A percentile compares a stretch with the other conserved stretches of the same genome.
Evolutionary conservation across 2,888 invertebrate genomes (phyloP).

Genomic region (Plemyria rubiginata): DNA sequence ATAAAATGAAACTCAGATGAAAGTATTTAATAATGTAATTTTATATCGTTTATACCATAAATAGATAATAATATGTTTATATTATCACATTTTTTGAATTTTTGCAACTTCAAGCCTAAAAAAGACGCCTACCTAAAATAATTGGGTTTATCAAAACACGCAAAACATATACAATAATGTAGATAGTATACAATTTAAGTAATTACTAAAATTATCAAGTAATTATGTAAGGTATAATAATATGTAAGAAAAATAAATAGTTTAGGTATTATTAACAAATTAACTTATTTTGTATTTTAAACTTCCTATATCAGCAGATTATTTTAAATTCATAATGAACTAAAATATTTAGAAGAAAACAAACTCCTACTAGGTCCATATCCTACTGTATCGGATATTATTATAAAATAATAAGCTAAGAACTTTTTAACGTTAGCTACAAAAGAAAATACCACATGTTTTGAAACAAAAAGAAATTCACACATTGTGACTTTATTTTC

Average conservation of each 20-base stretch:
- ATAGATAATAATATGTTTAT: conserved; percentile 66
- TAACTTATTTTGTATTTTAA: neutral
- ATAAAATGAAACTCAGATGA: conserved; percentile 6
- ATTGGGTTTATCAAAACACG: neutral
- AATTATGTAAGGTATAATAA: no score
- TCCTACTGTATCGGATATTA: neutral
- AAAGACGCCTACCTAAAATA: conserved; percentile 18
- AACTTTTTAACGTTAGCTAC: no score
- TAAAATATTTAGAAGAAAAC: no score
- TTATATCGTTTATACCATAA: conserved; percentile 62
- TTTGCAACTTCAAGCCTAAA: conserved; percentile 36
- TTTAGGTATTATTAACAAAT: neutral
- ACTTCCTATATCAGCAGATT: neutral
- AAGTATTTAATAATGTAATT: conserved; percentile 37
- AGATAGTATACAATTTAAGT: neutral
- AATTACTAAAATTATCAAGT: no score
- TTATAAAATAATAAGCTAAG: no score
- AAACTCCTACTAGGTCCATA: neutral
- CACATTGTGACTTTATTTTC: no score
- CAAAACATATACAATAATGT: neutral
- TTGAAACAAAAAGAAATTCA: no score
- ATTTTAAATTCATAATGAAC: neutral
- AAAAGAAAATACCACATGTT: no score
- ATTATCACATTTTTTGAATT: conserved; percentile 71
- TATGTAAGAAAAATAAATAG: neutral